Base-by-base conservation (phyloP, 2,113 vertebrate genomes). In the Taurulus bubalis region DNA sequence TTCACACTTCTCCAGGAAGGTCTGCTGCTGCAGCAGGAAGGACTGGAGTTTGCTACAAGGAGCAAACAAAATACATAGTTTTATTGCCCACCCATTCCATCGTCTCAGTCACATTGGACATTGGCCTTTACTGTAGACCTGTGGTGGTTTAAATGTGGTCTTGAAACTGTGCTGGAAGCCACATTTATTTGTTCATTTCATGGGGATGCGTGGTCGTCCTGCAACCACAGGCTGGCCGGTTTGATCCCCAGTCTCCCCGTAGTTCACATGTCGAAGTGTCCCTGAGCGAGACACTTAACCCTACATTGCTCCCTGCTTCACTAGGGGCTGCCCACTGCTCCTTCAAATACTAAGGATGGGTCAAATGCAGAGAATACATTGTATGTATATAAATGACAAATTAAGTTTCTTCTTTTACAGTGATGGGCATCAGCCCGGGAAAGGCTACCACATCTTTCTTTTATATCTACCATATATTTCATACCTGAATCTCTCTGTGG, bases 1-100 rank as follows among this genome's bases (percentile, higher is more conserved):
- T 80, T 98, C 98, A 92, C 98, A 99, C 85, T 99, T 99, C 92
- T 99, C 98, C 91, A 98, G 92, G 93, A 99, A 99, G 26, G 97
- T 99, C 90, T 99, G 98, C 79, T 98, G 97, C 91, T 97, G 97
- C 62, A 99, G 96, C 90, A 98, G 88, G 93, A 97, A 97, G 20
- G 98, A 98, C 90, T 99, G 98, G 24, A 99, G 93, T 82, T 99
- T 98, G 93, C 98, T 99, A 94, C 75, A 79, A 79, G 59, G 73
- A 81, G 20, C 28, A 45, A 64, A 66, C 12, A 15, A 11, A 55
- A 45, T 22, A n/a, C 3, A 2, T 12, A 0, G 26, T 2, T 63
- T 24, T 58, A 8, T 22, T 26, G 32, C 9, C 3, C 1, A 51
- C 8, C 0, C 4, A 65, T 28, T n/a, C 8, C 22, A 26, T 53